Evolutionary conservation across 2,888 invertebrate species (phyloP).

Genomic region (Hypena proboscidalis): DNA sequence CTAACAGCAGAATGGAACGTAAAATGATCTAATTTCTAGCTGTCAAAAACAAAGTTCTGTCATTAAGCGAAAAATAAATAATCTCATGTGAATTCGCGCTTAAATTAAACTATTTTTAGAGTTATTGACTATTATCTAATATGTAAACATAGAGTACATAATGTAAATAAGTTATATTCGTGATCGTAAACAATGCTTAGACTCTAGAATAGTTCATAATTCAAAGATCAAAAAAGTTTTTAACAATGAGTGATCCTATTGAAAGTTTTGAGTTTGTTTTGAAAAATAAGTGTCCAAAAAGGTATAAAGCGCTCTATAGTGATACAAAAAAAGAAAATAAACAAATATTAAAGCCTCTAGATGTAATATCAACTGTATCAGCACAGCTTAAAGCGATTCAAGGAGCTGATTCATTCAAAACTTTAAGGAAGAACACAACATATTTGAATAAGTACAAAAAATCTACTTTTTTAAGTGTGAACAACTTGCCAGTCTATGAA

Average conservation of each 20-base stretch:
- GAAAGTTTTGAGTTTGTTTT: conserved; percentile 53
- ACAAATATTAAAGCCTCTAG: conserved; percentile 43
- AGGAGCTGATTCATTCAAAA: conserved; percentile 53
- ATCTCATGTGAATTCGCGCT: conserved; percentile 16
- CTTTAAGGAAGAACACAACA: conserved; percentile 22
- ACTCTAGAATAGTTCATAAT: neutral
- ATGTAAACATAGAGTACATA: too few species aligned
- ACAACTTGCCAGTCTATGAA: conserved; percentile 46
- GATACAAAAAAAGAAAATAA: conserved; percentile 23
- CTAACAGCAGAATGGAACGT: conserved; percentile 6
- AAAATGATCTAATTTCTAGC: neutral
- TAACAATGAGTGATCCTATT: conserved; percentile 28
- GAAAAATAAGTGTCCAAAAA: conserved; percentile 39
- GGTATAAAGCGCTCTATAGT: conserved; percentile 46
- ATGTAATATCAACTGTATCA: conserved; percentile 60
- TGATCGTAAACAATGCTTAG: too few species aligned
- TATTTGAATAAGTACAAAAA: conserved; percentile 39
- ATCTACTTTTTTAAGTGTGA: conserved; percentile 51
- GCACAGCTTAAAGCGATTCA: conserved; percentile 66
- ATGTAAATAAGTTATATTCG: too few species aligned
- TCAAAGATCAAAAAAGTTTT: neutral
- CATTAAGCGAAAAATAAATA: conserved; percentile 24
- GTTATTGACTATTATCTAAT: neutral
- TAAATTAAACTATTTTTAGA: conserved; percentile 3
- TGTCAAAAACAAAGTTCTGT: conserved; percentile 6